phyloP scores from a whole-genome alignment of 2,888 invertebrate species.

The Trissonchulus latispiculum region DNA sequence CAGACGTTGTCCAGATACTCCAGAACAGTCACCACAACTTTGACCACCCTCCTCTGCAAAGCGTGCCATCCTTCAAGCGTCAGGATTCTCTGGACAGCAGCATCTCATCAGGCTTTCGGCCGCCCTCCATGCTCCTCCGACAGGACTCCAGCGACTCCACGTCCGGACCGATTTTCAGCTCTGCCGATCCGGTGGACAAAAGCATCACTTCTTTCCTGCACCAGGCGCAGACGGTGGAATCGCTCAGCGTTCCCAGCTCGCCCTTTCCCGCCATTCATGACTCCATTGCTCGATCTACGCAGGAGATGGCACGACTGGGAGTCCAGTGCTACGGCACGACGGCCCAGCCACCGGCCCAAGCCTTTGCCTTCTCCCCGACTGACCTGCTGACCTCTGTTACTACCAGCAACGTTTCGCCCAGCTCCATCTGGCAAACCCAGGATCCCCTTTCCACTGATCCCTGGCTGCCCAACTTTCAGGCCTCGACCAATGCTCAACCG shows the following conservation, averaged over 20 bases:
- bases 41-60: too few relatives aligned
- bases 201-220: not conserved
- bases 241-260: not conserved
- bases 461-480: too few relatives aligned
- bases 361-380: not conserved
- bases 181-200: not conserved
- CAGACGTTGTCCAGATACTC: too few relatives aligned
- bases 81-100: too few relatives aligned
- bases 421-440: too few relatives aligned
- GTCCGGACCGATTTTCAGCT: not conserved
- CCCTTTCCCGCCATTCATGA: not conserved
- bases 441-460: not conserved
- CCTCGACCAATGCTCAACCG: too few relatives aligned
- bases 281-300: not conserved
- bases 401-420: too few relatives aligned
- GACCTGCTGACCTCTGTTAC: too few relatives aligned
- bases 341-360: not conserved
- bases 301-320: not conserved
- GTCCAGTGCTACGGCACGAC: not conserved
- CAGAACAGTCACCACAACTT: too few relatives aligned
- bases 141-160: not conserved
- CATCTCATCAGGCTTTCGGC: too few relatives aligned
- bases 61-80: too few relatives aligned
- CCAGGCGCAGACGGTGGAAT: not conserved
- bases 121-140: not conserved